These are phyloP conservation scores for Varanus salvator DNA, from an alignment of 2,113 vertebrate genomes.

Conservation along the genomic window DNA sequence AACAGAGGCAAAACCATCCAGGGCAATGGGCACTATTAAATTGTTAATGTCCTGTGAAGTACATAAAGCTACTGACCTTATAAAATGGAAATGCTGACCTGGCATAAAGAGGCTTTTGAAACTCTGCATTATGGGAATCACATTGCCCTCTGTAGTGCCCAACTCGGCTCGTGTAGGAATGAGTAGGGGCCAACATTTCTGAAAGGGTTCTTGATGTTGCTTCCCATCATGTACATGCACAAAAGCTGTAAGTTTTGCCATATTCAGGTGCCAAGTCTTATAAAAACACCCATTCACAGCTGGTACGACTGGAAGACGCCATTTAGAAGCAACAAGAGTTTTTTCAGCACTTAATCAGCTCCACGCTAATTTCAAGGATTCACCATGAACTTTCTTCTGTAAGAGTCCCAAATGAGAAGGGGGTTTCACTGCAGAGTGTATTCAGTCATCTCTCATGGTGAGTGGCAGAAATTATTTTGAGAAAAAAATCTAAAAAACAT, in stretches of 20 bases:
- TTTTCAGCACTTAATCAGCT: not conserved
- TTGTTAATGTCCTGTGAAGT: constrained; percentile 32
- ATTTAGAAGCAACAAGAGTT: not conserved
- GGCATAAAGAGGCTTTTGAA: not conserved
- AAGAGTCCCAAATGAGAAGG: not conserved
- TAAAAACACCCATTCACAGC: not conserved
- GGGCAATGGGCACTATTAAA: constrained; percentile 12
- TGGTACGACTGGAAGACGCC: not conserved
- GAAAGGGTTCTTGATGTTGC: not conserved
- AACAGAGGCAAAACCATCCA: not conserved
- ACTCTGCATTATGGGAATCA: not conserved
- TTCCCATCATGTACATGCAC: not conserved
- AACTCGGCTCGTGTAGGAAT: not conserved
- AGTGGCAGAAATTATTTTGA: not conserved
- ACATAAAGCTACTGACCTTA: not conserved
- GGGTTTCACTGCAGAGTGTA: not conserved
- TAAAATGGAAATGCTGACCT: not conserved
- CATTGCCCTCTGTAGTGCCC: not conserved
- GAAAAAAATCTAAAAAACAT: too few relatives aligned
- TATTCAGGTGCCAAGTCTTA: not conserved
- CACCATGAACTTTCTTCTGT: not conserved
- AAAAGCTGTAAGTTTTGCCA: not conserved
- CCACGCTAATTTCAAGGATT: not conserved
- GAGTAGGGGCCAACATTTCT: not conserved
- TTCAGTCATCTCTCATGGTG: not conserved